phyloP scores from a whole-genome alignment of 2,113 vertebrate genomes.

The Cyanoderma ruficeps region DNA sequence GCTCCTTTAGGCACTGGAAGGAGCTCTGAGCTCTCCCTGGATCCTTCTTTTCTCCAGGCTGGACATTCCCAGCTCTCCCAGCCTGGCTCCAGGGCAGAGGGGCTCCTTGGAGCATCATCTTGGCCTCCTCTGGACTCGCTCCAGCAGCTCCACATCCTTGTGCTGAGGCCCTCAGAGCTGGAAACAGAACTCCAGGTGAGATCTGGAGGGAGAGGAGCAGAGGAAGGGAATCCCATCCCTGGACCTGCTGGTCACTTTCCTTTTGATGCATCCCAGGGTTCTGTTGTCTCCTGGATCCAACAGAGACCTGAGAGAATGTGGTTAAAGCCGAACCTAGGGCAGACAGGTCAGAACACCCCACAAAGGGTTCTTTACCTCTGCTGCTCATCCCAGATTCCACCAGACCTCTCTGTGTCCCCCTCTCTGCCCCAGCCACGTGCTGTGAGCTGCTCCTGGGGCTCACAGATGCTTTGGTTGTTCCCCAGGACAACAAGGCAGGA shows the following conservation, averaged over 20 bases:
- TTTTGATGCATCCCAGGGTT: not conserved
- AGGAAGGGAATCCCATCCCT: not conserved
- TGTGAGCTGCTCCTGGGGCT: not conserved
- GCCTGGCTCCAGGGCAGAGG: not conserved
- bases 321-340: not conserved
- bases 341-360: not conserved
- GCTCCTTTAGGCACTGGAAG: not conserved
- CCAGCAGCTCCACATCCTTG: accelerated
- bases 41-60: accelerated
- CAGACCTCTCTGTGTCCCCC: accelerated
- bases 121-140: accelerated
- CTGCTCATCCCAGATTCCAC: not conserved
- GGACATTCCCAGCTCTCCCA: not conserved
- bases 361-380: not conserved
- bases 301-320: not conserved
- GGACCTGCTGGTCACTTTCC: not conserved
- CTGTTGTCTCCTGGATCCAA: not conserved
- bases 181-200: not conserved
- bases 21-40: accelerated
- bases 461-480: not conserved
- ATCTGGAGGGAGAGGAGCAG: not conserved
- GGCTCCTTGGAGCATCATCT: accelerated
- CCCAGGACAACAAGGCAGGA: not conserved
- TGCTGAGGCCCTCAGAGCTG: not conserved
- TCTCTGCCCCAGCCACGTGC: not conserved